Evolutionary conservation across 2,113 vertebrate genomes (phyloP).

Genomic region (Microtus pennsylvanicus): DNA sequence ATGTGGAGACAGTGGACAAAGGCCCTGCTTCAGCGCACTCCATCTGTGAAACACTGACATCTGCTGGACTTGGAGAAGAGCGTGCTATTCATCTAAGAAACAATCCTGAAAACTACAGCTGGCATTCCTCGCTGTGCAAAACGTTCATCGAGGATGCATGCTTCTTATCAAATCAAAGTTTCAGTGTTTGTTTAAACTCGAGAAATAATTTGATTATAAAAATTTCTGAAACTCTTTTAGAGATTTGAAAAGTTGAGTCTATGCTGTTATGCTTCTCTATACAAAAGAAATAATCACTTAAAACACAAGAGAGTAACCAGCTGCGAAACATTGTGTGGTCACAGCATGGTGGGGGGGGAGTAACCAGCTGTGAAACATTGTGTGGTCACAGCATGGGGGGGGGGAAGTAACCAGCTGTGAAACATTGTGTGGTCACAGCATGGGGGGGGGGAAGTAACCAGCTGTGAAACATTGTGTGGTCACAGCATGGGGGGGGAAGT

Average conservation of each 20-base stretch:
- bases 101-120: background rate
- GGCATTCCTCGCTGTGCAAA: background rate
- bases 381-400: background rate
- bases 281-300: background rate
- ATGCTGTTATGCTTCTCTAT: background rate
- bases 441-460: background rate
- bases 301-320: background rate
- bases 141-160: background rate
- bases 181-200: background rate
- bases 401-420: background rate
- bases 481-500: background rate
- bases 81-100: background rate
- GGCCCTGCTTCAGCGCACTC: background rate
- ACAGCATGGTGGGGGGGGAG: background rate
- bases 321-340: background rate
- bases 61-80: conserved; percentile 76
- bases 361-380: background rate
- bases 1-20: background rate
- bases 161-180: background rate
- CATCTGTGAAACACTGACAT: conserved; percentile 82
- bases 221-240: conserved; percentile 1
- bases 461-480: background rate
- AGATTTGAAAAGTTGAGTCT: background rate
- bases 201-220: background rate
- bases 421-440: background rate